These are phyloP conservation scores for Azemiops feae DNA, from an alignment of 2,113 vertebrate species.

Conservation along the genomic window DNA sequence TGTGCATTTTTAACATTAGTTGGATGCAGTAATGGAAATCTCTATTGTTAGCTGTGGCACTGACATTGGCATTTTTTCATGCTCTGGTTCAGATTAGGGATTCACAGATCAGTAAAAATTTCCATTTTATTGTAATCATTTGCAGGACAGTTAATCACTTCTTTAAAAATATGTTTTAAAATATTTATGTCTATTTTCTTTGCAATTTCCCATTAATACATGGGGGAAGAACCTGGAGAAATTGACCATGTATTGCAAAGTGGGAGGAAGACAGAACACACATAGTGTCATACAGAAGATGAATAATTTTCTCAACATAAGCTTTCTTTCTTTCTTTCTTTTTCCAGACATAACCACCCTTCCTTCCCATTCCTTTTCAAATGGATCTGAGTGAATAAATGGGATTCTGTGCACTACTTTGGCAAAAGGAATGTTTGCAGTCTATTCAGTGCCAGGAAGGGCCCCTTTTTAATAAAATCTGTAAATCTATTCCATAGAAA, in stretches of 20 bases:
- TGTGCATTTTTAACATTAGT: not conserved
- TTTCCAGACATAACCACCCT: not conserved
- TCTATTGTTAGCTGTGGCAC: not conserved
- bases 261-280: not conserved
- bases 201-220: not conserved
- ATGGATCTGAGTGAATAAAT: not conserved
- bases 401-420: not conserved
- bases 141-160: not conserved
- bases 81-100: not conserved
- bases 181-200: not conserved
- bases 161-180: not conserved
- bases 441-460: not conserved
- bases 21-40: not conserved
- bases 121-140: not conserved
- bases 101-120: not conserved
- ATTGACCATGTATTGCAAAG: not conserved
- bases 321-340: not conserved
- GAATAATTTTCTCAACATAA: not conserved
- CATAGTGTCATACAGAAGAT: not conserved
- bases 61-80: not conserved
- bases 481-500: not conserved
- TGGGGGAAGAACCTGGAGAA: not conserved
- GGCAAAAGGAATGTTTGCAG: not conserved
- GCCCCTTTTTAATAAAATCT: not conserved
- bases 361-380: not conserved